Conservation (phyloP, 2,888 invertebrate species). For the Harmothoe impar region DNA sequence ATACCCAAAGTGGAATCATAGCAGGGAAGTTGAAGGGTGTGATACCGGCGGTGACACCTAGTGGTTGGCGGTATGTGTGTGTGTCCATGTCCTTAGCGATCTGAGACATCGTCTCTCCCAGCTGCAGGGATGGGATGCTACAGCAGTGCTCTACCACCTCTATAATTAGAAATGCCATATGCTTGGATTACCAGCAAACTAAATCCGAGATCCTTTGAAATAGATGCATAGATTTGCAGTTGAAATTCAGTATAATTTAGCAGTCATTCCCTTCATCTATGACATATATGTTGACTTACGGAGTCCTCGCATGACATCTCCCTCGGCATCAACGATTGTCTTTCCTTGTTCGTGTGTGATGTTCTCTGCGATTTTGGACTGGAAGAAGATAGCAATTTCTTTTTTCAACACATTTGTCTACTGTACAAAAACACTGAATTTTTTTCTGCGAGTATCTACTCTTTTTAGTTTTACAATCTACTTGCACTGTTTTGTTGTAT, state of each 20-base stretch:
- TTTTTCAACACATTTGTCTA: conserved; percentile 77
- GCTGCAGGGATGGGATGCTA: conserved; percentile 94
- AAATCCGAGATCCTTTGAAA: background rate
- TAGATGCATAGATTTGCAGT: background rate
- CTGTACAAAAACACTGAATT: background rate
- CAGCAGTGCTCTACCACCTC: conserved; percentile 98
- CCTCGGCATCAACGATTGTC: conserved; percentile 97
- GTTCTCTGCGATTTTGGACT: conserved; percentile 90
- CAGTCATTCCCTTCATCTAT: no score
- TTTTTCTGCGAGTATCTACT: background rate
- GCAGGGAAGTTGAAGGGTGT: conserved; percentile 99
- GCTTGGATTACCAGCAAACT: background rate
- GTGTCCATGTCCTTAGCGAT: conserved; percentile 98
- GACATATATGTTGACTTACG: conserved; percentile 86
- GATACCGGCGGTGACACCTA: conserved; percentile 97
- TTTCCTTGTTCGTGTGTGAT: conserved; percentile 99
- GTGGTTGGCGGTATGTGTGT: conserved; percentile 93
- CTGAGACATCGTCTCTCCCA: conserved; percentile 94
- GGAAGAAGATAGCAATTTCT: conserved; percentile 83
- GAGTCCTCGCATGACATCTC: conserved; percentile 97
- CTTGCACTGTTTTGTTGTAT: no score
- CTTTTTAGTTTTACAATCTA: background rate
- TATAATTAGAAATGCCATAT: conserved; percentile 68
- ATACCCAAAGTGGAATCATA: conserved; percentile 98
- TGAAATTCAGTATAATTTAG: background rate